Conservation (phyloP, 2,797 vertebrate species). For the Anabas testudineus region DNA sequence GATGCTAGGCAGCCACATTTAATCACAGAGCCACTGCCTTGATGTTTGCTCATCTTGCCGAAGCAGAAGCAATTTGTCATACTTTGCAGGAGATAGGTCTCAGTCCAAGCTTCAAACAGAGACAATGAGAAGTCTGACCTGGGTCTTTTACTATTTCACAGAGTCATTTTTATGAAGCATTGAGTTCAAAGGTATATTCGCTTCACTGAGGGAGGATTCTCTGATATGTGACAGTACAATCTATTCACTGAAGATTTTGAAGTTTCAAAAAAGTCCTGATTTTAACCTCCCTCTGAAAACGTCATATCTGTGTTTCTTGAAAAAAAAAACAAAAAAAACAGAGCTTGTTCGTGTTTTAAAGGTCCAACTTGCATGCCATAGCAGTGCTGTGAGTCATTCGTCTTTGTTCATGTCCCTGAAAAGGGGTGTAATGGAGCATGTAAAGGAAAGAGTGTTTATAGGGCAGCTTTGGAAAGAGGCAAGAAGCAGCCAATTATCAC, state of each 20-base stretch:
- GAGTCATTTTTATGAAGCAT: constrained; percentile 49
- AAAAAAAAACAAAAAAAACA: constrained; percentile 1
- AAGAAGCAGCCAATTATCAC: constrained; percentile 46
- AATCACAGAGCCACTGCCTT: constrained; percentile 39
- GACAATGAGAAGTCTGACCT: constrained; percentile 65
- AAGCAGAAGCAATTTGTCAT: constrained; percentile 70
- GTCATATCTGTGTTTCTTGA: constrained; percentile 5
- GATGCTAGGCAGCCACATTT: constrained; percentile 54
- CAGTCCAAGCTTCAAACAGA: constrained; percentile 56
- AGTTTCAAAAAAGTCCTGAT: constrained; percentile 37
- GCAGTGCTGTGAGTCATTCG: constrained; percentile 36
- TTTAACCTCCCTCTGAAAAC: constrained; percentile 42
- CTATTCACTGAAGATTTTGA: constrained; percentile 49
- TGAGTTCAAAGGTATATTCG: constrained; percentile 62
- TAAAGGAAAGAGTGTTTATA: constrained; percentile 45
- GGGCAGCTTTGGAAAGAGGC: constrained; percentile 31
- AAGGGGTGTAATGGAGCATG: constrained; percentile 31
- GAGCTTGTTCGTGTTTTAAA: constrained; percentile 20
- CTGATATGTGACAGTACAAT: constrained; percentile 58
- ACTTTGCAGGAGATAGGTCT: constrained; percentile 60
- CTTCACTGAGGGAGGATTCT: constrained; percentile 36
- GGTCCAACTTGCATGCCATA: neutral
- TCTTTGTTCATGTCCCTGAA: constrained; percentile 33
- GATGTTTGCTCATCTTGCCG: constrained; percentile 49
- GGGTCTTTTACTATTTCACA: constrained; percentile 51